Evolutionary conservation across 1,140 invertebrate species (phyloP).

Genomic region (Hesperophylax magnus): DNA sequence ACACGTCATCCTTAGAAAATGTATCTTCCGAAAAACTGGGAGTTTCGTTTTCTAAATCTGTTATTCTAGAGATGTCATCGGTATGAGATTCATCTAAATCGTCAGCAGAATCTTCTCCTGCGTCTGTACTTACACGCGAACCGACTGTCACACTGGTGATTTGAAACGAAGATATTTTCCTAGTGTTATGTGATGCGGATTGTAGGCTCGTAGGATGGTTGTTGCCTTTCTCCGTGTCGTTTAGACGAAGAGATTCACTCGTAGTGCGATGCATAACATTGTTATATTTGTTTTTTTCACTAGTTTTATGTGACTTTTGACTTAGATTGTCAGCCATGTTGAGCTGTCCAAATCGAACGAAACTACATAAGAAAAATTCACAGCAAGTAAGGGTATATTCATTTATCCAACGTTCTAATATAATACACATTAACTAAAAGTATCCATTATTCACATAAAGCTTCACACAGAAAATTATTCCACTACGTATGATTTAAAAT

Average conservation of each 20-base stretch:
- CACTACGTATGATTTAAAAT: constrained; percentile 69
- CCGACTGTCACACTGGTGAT: constrained; percentile 89
- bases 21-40: constrained; percentile 89
- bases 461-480: constrained; percentile 71
- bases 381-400: constrained; percentile 71
- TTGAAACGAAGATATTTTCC: constrained; percentile 93
- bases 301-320: constrained; percentile 73
- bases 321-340: constrained; percentile 71
- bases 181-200: constrained; percentile 69
- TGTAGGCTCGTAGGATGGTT: constrained; percentile 65
- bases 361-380: constrained; percentile 70
- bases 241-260: constrained; percentile 82
- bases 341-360: constrained; percentile 72
- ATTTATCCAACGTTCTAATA: constrained; percentile 69
- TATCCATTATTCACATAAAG: constrained; percentile 71
- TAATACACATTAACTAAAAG: constrained; percentile 66
- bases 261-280: constrained; percentile 82
- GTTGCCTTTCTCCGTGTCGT: constrained; percentile 71
- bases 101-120: constrained; percentile 92
- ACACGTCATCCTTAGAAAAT: constrained; percentile 86
- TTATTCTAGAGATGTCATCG: constrained; percentile 86
- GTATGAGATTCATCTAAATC: constrained; percentile 95
- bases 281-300: constrained; percentile 73
- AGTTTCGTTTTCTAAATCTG: constrained; percentile 87
- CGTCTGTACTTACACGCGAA: constrained; percentile 84